Conservation (phyloP, 2,797 vertebrate species). For the Podargus strigoides region DNA sequence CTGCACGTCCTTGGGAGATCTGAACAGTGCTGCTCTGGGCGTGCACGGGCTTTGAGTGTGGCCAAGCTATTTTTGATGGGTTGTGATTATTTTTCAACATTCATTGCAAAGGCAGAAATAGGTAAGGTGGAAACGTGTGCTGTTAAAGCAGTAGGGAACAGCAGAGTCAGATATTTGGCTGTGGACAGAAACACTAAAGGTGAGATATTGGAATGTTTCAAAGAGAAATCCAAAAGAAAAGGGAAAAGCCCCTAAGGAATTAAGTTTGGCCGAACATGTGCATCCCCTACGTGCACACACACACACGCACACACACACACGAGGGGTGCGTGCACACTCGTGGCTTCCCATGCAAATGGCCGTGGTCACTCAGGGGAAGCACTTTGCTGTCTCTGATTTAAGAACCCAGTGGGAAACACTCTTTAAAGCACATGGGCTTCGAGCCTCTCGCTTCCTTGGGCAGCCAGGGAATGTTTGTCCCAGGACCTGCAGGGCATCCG, state of each 20-base stretch:
- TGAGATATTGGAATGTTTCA: neutral
- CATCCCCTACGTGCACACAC: fast-evolving
- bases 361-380: neutral
- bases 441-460: fast-evolving
- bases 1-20: neutral
- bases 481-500: fast-evolving
- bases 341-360: fast-evolving
- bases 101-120: neutral
- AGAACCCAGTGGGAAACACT: neutral
- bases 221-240: neutral
- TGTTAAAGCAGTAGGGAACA: neutral
- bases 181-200: fast-evolving
- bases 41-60: fast-evolving
- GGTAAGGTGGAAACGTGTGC: neutral
- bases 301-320: no score
- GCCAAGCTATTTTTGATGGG: neutral
- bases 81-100: neutral
- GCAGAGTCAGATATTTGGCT: neutral
- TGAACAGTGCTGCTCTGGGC: neutral
- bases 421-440: fast-evolving
- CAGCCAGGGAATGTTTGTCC: fast-evolving
- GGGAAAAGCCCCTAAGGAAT: no score
- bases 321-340: fast-evolving
- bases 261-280: fast-evolving
- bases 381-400: neutral